Conservation (phyloP, 2,797 vertebrate species). For the Octomys mimax region DNA sequence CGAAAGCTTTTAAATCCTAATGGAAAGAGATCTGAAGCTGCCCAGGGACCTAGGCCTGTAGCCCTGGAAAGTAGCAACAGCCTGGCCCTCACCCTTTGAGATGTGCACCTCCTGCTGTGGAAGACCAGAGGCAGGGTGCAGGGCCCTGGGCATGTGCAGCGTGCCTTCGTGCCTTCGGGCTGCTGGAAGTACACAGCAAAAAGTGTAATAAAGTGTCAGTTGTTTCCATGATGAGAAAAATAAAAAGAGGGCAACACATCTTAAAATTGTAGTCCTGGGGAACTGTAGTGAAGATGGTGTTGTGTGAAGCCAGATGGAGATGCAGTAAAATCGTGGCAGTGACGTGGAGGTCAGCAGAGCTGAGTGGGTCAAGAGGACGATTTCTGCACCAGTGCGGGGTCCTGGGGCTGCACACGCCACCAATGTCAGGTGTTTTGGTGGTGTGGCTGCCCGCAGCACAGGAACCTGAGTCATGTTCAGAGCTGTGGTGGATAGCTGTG, state of each 20-base stretch:
- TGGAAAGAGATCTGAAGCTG: neutral
- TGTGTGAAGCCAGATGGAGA: neutral
- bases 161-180: neutral
- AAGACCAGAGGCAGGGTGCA: neutral
- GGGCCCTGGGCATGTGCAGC: rapidly evolving
- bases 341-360: neutral
- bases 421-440: neutral
- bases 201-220: neutral
- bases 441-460: neutral
- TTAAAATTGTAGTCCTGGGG: neutral
- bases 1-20: neutral
- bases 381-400: neutral
- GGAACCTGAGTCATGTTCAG: neutral
- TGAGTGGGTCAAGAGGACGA: neutral
- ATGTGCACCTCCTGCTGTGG: no score
- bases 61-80: neutral
- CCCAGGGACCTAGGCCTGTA: neutral
- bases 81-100: no score
- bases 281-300: neutral
- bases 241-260: neutral
- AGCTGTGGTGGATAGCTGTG: neutral
- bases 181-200: neutral
- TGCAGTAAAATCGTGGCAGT: neutral
- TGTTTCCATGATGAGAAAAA: neutral
- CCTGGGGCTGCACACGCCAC: neutral